These are phyloP conservation scores for Anabacerthia variegaticeps DNA, from an alignment of 2,797 vertebrate genomes.

Conservation along the genomic window DNA sequence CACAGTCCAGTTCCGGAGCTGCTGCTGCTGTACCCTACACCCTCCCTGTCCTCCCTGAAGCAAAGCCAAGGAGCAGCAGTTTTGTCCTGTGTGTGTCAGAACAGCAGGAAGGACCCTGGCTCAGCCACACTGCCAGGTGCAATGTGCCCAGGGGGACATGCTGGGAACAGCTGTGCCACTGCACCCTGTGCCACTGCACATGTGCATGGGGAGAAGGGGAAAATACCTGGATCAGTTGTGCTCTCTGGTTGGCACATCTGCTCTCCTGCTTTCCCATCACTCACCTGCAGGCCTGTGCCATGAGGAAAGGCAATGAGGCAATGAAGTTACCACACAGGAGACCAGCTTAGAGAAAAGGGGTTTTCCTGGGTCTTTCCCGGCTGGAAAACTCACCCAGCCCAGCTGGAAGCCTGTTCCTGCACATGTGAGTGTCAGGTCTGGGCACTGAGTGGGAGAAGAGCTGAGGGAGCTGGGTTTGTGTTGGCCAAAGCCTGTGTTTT, in stretches of 20 bases:
- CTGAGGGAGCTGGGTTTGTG: background rate
- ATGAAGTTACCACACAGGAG: background rate
- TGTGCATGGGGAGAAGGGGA: background rate
- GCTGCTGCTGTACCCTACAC: background rate
- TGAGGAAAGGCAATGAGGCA: background rate
- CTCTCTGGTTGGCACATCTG: accelerated
- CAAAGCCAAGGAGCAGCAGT: background rate
- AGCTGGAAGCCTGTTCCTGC: background rate
- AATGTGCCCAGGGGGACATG: background rate
- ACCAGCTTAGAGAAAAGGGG: background rate
- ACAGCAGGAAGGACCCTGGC: background rate
- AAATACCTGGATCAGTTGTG: accelerated
- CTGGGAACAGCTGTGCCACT: background rate
- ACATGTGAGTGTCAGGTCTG: background rate
- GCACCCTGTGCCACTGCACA: background rate
- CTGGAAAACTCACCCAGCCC: background rate
- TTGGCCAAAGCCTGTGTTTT: background rate
- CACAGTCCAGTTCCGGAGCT: background rate
- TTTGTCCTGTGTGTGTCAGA: background rate
- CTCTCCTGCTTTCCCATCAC: background rate
- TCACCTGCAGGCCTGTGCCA: background rate
- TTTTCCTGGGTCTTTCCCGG: background rate
- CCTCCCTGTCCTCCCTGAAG: background rate
- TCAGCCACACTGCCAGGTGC: accelerated
- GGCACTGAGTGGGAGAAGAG: background rate